A percentile compares a stretch with the other conserved stretches of the same genome.
Evolutionary conservation across 2,797 vertebrate species (phyloP).

Genomic region (Alfaro cultratus): DNA sequence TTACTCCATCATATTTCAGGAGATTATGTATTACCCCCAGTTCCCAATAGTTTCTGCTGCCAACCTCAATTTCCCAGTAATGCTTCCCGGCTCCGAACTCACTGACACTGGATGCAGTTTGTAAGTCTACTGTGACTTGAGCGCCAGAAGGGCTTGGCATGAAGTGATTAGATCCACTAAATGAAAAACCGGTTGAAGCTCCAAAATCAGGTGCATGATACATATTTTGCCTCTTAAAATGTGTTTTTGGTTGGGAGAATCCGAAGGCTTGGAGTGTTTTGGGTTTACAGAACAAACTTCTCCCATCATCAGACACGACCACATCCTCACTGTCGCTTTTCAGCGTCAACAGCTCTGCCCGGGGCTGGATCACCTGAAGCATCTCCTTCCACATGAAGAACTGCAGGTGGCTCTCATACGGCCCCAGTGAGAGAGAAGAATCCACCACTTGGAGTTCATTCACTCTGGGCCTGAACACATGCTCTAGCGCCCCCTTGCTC

Average conservation of each 20-base stretch:
- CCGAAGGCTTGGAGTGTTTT: fast-evolving
- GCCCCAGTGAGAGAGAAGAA: constrained; percentile 44
- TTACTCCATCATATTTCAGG: constrained; percentile 7
- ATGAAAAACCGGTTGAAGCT: fast-evolving
- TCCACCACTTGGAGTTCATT: constrained; percentile 33
- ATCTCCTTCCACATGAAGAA: constrained; percentile 75
- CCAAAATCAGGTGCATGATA: fast-evolving
- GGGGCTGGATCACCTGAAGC: constrained; percentile 52
- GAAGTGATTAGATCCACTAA: fast-evolving
- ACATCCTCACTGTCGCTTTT: neutral
- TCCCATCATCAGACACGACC: constrained; percentile 25
- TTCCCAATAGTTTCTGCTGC: constrained; percentile 52
- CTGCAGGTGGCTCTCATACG: constrained; percentile 68
- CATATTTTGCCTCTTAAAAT: fast-evolving
- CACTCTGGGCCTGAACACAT: constrained; percentile 9
- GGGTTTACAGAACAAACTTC: constrained; percentile 10
- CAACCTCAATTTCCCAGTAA: constrained; percentile 70
- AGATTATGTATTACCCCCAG: constrained; percentile 45
- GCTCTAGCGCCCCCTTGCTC: neutral
- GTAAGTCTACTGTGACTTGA: neutral
- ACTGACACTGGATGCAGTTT: constrained; percentile 4
- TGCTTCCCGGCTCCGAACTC: constrained; percentile 51
- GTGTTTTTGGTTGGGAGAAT: no score
- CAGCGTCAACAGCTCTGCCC: constrained; percentile 32
- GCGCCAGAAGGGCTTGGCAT: neutral